Conservation (phyloP, 1,140 invertebrate species). For the Uloborus diversus region DNA sequence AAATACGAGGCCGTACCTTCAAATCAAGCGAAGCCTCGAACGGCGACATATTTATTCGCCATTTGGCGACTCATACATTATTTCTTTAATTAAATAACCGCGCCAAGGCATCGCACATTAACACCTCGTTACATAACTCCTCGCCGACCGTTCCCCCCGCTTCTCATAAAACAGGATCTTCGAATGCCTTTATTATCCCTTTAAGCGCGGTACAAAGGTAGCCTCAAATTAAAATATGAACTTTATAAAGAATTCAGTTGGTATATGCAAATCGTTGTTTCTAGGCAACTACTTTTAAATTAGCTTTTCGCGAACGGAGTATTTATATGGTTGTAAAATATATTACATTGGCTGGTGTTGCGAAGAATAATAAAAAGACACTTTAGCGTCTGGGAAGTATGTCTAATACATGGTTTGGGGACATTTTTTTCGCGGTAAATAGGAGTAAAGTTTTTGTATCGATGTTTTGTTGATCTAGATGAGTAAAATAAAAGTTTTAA, state of each 20-base stretch:
- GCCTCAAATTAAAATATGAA: constrained; percentile 55
- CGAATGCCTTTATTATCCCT: constrained; percentile 48
- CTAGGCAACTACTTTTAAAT: constrained; percentile 54
- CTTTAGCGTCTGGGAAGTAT: neutral
- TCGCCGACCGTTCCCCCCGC: neutral
- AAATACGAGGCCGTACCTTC: constrained; percentile 30
- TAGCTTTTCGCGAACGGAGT: constrained; percentile 32
- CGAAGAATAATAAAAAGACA: constrained; percentile 35
- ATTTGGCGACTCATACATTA: constrained; percentile 56
- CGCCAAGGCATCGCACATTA: constrained; percentile 51
- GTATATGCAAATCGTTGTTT: constrained; percentile 50
- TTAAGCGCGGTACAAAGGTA: constrained; percentile 1
- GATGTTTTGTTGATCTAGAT: too few relatives aligned
- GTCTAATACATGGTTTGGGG: neutral
- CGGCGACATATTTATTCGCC: constrained; percentile 56
- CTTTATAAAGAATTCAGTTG: constrained; percentile 55
- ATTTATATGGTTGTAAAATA: constrained; percentile 54
- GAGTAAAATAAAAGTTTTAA: too few relatives aligned
- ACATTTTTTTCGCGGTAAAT: neutral
- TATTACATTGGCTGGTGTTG: constrained; percentile 3
- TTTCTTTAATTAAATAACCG: constrained; percentile 57
- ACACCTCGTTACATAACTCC: constrained; percentile 52
- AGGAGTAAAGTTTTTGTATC: constrained; percentile 1
- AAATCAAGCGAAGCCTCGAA: constrained; percentile 17
- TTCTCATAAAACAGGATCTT: constrained; percentile 44